phyloP scores from a whole-genome alignment of 2,113 vertebrate species.

The Hippocampus zosterae region DNA sequence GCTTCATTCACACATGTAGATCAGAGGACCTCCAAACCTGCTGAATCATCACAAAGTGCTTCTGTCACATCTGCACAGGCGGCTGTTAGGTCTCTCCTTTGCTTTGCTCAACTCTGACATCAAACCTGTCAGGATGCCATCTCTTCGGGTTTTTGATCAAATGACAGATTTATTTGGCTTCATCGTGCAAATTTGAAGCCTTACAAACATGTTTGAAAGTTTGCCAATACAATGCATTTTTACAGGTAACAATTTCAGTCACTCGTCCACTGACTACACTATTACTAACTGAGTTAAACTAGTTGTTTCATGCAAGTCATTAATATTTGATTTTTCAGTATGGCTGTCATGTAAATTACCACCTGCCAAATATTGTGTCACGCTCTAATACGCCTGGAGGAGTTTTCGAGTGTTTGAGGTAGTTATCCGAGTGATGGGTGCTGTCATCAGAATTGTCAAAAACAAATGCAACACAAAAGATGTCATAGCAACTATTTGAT shows the following conservation, averaged over 20 bases:
- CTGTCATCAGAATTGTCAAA: not conserved
- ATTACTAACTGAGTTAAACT: not conserved
- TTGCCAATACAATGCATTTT: not conserved
- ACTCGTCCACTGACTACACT: not conserved
- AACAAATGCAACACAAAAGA: not conserved
- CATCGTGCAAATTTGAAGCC: constrained; percentile 19
- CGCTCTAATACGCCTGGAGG: not conserved
- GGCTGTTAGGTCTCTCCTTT: constrained; percentile 37
- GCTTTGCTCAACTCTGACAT: constrained; percentile 27
- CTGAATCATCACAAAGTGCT: constrained; percentile 43
- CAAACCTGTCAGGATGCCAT: constrained; percentile 42
- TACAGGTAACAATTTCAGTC: not conserved
- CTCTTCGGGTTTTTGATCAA: constrained; percentile 10
- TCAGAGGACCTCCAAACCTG: constrained; percentile 60
- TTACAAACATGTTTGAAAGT: constrained; percentile 5
- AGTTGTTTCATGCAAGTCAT: not conserved
- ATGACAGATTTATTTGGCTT: constrained; percentile 17
- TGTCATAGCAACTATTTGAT: constrained; percentile 19
- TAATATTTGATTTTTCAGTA: not conserved
- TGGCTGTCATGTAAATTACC: not conserved
- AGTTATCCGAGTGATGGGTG: not conserved
- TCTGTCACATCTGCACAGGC: constrained; percentile 46
- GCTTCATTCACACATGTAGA: constrained; percentile 50
- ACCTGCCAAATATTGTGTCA: not conserved
- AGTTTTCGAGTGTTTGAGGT: not conserved